A percentile compares a stretch with the other conserved stretches of the same genome.
These are phyloP conservation scores for Dissostichus mawsoni DNA, from an alignment of 2,113 vertebrate species.

Conservation along the genomic window DNA sequence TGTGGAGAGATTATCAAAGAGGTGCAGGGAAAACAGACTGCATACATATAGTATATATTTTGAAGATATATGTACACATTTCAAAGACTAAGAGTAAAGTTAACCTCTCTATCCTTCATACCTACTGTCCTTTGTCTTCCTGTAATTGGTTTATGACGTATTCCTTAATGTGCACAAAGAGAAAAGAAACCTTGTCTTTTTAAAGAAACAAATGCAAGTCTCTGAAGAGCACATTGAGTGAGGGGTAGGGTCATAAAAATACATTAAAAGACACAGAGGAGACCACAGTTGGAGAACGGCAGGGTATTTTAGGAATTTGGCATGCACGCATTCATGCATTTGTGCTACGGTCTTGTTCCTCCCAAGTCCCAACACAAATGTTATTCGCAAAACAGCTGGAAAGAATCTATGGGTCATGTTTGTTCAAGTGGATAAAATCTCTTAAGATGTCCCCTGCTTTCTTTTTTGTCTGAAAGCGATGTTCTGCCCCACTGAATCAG, in stretches of 20 bases:
- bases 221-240: slow-evolving; percentile 43
- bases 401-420: slow-evolving; percentile 53
- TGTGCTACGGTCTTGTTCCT: slow-evolving; percentile 34
- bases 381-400: slow-evolving; percentile 46
- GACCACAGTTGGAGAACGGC: slow-evolving; percentile 16
- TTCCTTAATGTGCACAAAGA: slow-evolving; percentile 39
- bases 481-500: slow-evolving; percentile 47
- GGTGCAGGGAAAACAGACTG: slow-evolving; percentile 4
- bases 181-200: slow-evolving; percentile 49
- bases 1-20: slow-evolving; percentile 9
- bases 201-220: slow-evolving; percentile 56
- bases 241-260: slow-evolving; percentile 56
- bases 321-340: slow-evolving; percentile 43
- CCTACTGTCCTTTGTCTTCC: slow-evolving; percentile 32
- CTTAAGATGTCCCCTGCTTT: slow-evolving; percentile 44
- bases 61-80: neutral
- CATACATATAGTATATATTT: neutral
- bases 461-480: slow-evolving; percentile 31
- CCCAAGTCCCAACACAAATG: slow-evolving; percentile 33
- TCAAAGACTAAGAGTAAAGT: slow-evolving; percentile 21
- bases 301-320: slow-evolving; percentile 53
- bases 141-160: slow-evolving; percentile 63
- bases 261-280: slow-evolving; percentile 53
- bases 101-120: slow-evolving; percentile 24
- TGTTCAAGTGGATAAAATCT: slow-evolving; percentile 56